Conservation (phyloP, 2,888 invertebrate species). For the Leptopilina syphax region DNA sequence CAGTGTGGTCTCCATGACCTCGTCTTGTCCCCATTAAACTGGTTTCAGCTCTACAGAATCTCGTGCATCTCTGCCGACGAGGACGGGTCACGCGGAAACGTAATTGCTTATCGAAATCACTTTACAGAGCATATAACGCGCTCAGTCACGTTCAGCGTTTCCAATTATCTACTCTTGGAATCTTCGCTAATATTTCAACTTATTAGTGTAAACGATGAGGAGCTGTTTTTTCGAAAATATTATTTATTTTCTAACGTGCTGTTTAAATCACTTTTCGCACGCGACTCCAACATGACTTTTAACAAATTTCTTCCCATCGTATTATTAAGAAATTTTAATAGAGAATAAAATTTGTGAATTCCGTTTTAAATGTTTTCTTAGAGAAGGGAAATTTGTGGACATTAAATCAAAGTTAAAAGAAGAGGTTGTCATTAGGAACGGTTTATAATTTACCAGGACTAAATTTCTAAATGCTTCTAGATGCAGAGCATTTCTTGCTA, state of each 20-base stretch:
- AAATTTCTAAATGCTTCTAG: background rate
- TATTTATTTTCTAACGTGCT: constrained; percentile 4
- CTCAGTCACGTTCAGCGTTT: constrained; percentile 27
- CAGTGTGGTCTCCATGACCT: constrained; percentile 20
- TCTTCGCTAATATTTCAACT: constrained; percentile 34
- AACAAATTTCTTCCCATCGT: background rate
- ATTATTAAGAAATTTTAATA: no score
- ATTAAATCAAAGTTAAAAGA: background rate
- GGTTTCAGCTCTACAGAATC: constrained; percentile 25
- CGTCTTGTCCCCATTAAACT: constrained; percentile 24
- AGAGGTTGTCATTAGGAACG: no score
- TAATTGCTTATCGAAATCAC: constrained; percentile 40
- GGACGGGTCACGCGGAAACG: constrained; percentile 38
- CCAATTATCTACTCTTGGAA: constrained; percentile 26
- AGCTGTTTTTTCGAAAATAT: background rate
- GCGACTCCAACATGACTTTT: background rate
- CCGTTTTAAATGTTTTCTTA: no score
- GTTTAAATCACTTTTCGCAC: constrained; percentile 17
- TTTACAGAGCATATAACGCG: constrained; percentile 37
- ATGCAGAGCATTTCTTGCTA: background rate
- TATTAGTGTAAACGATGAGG: constrained; percentile 21
- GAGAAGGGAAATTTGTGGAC: no score
- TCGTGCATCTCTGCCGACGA: constrained; percentile 7
- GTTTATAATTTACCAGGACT: background rate
- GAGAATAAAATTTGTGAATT: no score